Conservation (phyloP, 1,140 invertebrate genomes). For the Papilio aristodemus region DNA sequence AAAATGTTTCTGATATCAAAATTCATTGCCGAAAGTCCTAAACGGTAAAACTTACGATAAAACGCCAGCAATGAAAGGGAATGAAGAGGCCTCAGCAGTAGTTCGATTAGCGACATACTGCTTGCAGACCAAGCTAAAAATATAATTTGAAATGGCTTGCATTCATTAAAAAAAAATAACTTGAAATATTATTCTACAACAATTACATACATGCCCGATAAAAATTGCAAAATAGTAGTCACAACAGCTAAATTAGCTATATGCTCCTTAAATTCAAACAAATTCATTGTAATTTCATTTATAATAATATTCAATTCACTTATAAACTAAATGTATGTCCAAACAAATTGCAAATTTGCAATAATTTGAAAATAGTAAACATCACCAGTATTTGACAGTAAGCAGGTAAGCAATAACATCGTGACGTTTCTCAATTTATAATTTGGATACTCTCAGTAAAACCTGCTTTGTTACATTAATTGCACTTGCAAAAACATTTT, state of each 20-base stretch:
- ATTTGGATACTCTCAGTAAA: neutral
- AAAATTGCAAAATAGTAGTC: constrained; percentile 65
- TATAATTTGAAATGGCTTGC: constrained; percentile 42
- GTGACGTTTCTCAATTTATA: neutral
- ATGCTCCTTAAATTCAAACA: constrained; percentile 49
- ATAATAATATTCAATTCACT: constrained; percentile 12
- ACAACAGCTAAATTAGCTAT: constrained; percentile 59
- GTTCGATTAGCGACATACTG: constrained; percentile 84
- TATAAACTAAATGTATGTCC: constrained; percentile 6
- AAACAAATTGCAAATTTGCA: constrained; percentile 1
- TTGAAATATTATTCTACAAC: constrained; percentile 32
- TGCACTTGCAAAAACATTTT: too few species aligned
- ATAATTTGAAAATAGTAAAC: constrained; percentile 27
- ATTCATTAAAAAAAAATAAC: constrained; percentile 40
- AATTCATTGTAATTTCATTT: constrained; percentile 42
- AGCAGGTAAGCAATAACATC: neutral
- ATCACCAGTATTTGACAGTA: constrained; percentile 7
- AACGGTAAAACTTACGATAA: constrained; percentile 84
- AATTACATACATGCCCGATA: constrained; percentile 63
- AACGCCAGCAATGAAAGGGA: constrained; percentile 88
- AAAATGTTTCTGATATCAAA: too few species aligned
- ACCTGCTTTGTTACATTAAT: too few species aligned
- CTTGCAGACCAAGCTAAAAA: constrained; percentile 84
- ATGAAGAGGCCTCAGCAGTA: constrained; percentile 85
- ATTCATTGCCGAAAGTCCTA: too few species aligned